Percentiles rank a stretch among this genome's conserved stretches.
Evolutionary conservation across 2,113 vertebrate species (phyloP).

Genomic region (Peromyscus polionotus): DNA sequence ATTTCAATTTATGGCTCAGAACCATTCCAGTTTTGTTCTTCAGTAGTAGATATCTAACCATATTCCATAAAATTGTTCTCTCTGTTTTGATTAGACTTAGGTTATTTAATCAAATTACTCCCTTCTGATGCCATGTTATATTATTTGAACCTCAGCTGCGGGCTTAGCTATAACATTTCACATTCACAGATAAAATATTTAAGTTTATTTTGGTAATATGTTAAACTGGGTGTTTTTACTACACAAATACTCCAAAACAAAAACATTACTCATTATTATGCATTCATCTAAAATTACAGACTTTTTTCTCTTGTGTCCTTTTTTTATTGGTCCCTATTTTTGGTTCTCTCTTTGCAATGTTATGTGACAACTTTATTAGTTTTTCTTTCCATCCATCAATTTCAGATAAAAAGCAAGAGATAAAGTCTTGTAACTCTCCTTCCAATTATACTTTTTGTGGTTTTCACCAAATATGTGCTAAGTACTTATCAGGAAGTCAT

Average conservation of each 20-base stretch:
- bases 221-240: background rate
- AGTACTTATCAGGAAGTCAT: background rate
- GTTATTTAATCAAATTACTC: conserved; percentile 54
- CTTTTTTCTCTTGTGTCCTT: background rate
- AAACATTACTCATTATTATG: background rate
- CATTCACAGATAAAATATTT: conserved; percentile 24
- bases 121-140: background rate
- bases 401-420: conserved; percentile 40
- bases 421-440: background rate
- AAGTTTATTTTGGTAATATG: background rate
- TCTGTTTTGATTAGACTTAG: conserved; percentile 25
- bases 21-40: background rate
- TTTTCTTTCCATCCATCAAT: conserved; percentile 9
- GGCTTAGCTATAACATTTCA: background rate
- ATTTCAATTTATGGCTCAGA: background rate
- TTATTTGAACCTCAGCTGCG: conserved; percentile 21
- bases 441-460: background rate
- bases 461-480: background rate
- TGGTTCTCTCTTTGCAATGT: background rate
- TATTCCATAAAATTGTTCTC: background rate
- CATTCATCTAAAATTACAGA: background rate
- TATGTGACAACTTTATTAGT: background rate
- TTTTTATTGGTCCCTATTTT: background rate
- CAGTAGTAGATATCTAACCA: background rate
- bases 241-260: background rate